Conservation (phyloP, 2,888 invertebrate genomes). For the Caenorhabditis parvicauda region DNA sequence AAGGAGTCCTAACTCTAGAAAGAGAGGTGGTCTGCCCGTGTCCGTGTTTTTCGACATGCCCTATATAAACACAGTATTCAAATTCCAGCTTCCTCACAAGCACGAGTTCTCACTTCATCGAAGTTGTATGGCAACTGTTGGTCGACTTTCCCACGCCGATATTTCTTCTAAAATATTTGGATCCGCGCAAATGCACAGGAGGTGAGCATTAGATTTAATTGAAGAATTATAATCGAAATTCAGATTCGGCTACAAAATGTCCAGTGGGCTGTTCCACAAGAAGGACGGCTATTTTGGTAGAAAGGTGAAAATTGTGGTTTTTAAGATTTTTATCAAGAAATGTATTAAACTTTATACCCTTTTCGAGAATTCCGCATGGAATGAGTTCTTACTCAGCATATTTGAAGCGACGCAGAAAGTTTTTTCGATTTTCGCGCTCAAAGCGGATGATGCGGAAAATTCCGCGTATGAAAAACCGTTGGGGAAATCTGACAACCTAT, state of each 20-base stretch:
- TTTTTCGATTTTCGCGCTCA: too few species aligned
- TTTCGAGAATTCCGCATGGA: too few species aligned
- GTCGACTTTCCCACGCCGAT: slow-evolving; percentile 56
- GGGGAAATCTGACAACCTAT: too few species aligned
- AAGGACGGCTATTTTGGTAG: slow-evolving; percentile 60
- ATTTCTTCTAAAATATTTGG: slow-evolving; percentile 54
- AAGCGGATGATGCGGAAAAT: too few species aligned
- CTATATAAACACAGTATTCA: too few species aligned
- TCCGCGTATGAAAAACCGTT: too few species aligned
- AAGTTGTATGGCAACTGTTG: slow-evolving; percentile 61
- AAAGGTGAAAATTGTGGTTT: slow-evolving; percentile 34
- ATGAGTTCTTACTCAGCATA: too few species aligned
- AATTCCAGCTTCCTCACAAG: slow-evolving; percentile 57
- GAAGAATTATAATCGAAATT: not conserved
- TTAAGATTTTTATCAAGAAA: not conserved
- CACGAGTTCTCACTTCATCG: slow-evolving; percentile 59
- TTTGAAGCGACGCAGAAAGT: too few species aligned
- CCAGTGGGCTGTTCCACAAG: slow-evolving; percentile 57
- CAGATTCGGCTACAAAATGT: slow-evolving; percentile 60
- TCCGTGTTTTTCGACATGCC: too few species aligned
- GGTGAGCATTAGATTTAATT: slow-evolving; percentile 13
- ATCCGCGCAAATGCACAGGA: slow-evolving; percentile 60
- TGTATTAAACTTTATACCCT: too few species aligned
- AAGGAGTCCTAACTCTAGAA: too few species aligned
- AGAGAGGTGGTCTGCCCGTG: too few species aligned